Conservation (phyloP, 2,888 invertebrate species). For the Bhutanitis thaidina region DNA sequence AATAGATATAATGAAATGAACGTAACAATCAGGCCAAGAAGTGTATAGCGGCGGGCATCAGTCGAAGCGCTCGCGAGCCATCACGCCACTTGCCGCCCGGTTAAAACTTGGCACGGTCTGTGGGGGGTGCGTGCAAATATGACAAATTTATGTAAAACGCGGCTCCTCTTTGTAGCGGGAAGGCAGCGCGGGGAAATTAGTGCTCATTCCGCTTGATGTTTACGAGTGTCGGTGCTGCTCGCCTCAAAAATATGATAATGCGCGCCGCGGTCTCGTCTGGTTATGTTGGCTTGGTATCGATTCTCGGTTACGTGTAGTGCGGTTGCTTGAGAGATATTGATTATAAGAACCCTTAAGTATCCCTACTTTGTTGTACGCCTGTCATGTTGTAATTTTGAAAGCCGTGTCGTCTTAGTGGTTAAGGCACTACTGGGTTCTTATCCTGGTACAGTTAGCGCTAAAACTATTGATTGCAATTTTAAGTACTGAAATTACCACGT, state of each 20-base stretch:
- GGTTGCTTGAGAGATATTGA: too few relatives aligned
- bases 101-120: slow-evolving; percentile 53
- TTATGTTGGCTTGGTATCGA: slow-evolving; percentile 34
- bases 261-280: slow-evolving; percentile 31
- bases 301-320: slow-evolving; percentile 28
- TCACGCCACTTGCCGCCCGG: slow-evolving; percentile 37
- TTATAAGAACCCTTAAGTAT: too few relatives aligned
- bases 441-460: too few relatives aligned
- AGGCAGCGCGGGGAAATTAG: slow-evolving; percentile 60
- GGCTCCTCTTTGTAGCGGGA: slow-evolving; percentile 45
- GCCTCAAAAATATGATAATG: slow-evolving; percentile 67
- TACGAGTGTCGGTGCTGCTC: slow-evolving; percentile 53
- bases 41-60: background rate
- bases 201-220: slow-evolving; percentile 70
- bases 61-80: slow-evolving; percentile 13
- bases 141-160: slow-evolving; percentile 75
- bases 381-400: too few relatives aligned
- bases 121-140: slow-evolving; percentile 66
- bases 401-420: too few relatives aligned
- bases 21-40: background rate
- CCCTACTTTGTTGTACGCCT: too few relatives aligned
- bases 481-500: too few relatives aligned
- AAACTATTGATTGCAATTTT: too few relatives aligned
- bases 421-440: too few relatives aligned
- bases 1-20: background rate